A percentile compares a stretch with the other conserved stretches of the same genome.
Conservation (phyloP, 2,888 invertebrate species). For the Xestia c-nigrum region DNA sequence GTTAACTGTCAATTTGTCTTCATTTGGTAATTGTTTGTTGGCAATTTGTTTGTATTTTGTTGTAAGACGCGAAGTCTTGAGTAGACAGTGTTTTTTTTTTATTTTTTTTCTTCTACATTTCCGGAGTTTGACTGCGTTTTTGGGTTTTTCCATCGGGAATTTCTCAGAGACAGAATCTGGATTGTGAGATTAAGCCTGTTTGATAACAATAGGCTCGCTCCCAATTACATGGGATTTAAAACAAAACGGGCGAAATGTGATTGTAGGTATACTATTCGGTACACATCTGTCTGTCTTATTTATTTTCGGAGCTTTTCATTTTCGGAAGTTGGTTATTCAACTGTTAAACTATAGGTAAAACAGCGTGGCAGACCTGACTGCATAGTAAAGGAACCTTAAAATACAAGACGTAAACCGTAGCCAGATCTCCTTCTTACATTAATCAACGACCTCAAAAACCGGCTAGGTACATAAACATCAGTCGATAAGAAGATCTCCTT, state of each 20-base stretch:
- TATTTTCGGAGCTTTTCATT: background rate
- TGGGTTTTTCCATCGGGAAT: too few relatives aligned
- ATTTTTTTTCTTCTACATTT: constrained; percentile 1
- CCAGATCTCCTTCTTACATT: background rate
- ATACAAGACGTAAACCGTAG: background rate
- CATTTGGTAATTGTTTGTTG: constrained; percentile 21
- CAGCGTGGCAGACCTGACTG: too few relatives aligned
- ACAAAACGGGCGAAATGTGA: too few relatives aligned
- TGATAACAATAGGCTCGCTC: too few relatives aligned
- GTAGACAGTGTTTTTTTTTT: background rate
- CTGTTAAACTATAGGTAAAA: too few relatives aligned
- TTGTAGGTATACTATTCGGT: too few relatives aligned
- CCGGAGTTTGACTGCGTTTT: background rate
- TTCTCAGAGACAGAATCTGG: too few relatives aligned
- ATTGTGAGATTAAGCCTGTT: too few relatives aligned
- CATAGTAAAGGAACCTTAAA: background rate
- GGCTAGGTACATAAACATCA: constrained; percentile 6
- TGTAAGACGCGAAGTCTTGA: background rate
- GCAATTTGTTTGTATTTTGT: background rate
- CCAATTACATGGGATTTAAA: too few relatives aligned
- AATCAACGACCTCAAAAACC: constrained; percentile 26
- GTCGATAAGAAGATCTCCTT: constrained; percentile 26
- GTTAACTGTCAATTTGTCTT: constrained; percentile 28
- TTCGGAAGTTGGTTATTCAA: too few relatives aligned
- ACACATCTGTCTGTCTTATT: too few relatives aligned